phyloP scores from a whole-genome alignment of 2,888 invertebrate species.

The Idaea biselata region DNA sequence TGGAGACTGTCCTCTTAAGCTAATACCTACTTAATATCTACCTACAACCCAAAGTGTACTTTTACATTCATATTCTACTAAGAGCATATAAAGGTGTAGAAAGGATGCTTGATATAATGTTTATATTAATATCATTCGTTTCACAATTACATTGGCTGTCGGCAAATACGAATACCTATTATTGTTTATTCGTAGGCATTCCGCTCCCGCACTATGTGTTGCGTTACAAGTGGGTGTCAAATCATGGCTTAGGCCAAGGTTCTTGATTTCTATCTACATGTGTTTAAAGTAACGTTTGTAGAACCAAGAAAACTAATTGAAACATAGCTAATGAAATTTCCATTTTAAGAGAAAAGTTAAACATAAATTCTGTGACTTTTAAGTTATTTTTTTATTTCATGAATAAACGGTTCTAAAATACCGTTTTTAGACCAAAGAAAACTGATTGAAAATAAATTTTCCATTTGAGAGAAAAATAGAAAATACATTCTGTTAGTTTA shows the following conservation, averaged over 20 bases:
- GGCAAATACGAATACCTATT: conserved; percentile 24
- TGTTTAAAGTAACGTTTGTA: conserved; percentile 20
- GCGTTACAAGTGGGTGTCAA: conserved; percentile 52
- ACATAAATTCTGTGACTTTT: no score
- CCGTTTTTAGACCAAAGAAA: background rate
- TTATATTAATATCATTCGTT: conserved; percentile 24
- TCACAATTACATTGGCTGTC: conserved; percentile 23
- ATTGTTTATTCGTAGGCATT: conserved; percentile 43
- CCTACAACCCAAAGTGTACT: conserved; percentile 5
- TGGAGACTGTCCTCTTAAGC: no score
- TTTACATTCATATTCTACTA: conserved; percentile 5
- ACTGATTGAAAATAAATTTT: background rate
- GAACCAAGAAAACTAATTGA: conserved; percentile 15
- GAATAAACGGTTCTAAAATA: no score
- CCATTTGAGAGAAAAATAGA: no score
- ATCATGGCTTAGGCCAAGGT: conserved; percentile 48
- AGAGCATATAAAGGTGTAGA: conserved; percentile 1
- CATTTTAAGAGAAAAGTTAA: no score
- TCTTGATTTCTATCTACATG: conserved; percentile 24
- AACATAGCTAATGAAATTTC: background rate
- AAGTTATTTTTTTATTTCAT: no score
- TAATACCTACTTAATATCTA: background rate
- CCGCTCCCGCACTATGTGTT: conserved; percentile 38
- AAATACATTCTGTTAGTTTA: no score
- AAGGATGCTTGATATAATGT: conserved; percentile 23